These are phyloP conservation scores for Drosophila setosimentum DNA, from an alignment of 2,888 invertebrate species.

Conservation along the genomic window DNA sequence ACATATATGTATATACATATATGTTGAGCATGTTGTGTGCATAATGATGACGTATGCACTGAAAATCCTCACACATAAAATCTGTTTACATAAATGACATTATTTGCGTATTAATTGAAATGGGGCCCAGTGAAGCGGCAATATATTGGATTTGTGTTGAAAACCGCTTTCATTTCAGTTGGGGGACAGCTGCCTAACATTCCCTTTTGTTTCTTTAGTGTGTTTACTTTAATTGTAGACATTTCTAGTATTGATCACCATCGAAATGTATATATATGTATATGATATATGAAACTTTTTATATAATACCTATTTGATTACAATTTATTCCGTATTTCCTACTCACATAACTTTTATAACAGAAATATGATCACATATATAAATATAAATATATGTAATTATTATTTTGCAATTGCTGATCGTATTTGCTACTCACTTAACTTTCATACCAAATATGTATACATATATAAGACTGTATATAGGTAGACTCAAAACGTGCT, in stretches of 20 bases:
- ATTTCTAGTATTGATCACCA: slow-evolving; percentile 2
- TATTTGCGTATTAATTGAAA: slow-evolving; percentile 74
- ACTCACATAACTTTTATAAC: slow-evolving; percentile 6
- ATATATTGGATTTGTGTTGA: slow-evolving; percentile 19
- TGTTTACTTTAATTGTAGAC: neutral
- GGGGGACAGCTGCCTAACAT: slow-evolving; percentile 1
- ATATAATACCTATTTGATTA: neutral
- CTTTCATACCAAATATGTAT: slow-evolving; percentile 2
- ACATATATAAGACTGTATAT: neutral
- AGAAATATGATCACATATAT: neutral
- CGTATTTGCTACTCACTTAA: slow-evolving; percentile 3
- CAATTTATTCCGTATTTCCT: neutral
- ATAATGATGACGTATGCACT: slow-evolving; percentile 42
- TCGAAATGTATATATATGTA: neutral
- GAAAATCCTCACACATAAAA: slow-evolving; percentile 28
- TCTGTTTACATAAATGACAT: slow-evolving; percentile 64
- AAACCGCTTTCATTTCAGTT: slow-evolving; percentile 46
- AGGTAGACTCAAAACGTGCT: neutral
- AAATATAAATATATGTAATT: neutral
- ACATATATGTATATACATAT: neutral
- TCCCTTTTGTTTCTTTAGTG: slow-evolving; percentile 21
- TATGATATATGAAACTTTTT: neutral
- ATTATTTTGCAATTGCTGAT: neutral
- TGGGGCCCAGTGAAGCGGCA: slow-evolving; percentile 46
- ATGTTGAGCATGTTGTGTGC: slow-evolving; percentile 18